Evolutionary conservation across 1,140 invertebrate species (phyloP), one percentile per base, ranked within the genome.

Genomic region (Eufriesea mexicana): DNA sequence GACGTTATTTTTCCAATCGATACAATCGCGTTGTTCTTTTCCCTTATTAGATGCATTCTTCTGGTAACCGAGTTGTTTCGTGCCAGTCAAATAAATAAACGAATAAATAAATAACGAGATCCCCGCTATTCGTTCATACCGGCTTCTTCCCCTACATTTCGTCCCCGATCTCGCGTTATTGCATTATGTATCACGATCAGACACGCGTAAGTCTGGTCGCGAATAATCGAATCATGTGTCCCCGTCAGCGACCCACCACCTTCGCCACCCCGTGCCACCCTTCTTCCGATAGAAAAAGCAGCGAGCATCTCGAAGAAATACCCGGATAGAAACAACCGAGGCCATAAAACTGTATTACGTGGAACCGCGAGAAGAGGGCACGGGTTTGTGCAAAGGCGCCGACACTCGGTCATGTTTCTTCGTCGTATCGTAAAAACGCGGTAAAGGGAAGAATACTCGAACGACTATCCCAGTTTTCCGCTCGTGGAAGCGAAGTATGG

Each of bases 341-440:
- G 28, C 54, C 85, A 54, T 88, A 87, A 88, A 88, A 87, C 23
- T 25, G 68, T 78, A 88, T 87, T 87, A 84, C 82, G 77, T 23
- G 79, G 79, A 80, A 84, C n/a, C 71, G 70, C 23, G 74, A 0
- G 9, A n/a, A 23, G n/a, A 23, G 25, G 42, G 20, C n/a, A 18
- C 23, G 25, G 42, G 61, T 49, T 47, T 57, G 70, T 75, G 86
- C 82, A 88, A 88, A 88, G 78, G 68, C 64, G 55, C 81, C 55
- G 59, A 72, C 62, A 75, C 47, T 75, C 61, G 35, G 55, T 25
- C 64, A 57, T 86, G 77, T 86, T 86, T 82, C 87, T 57, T 67
- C 70, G 61, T 75, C 42, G 45, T 72, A 72, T 82, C 86, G 78
- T 87, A 88, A 88, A 88, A 88, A 87, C 68, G 72, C 73, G 66